Evolutionary conservation across 2,888 invertebrate genomes (phyloP), one percentile per base, ranked within the genome.

Genomic region (Prionchulus punctatus): DNA sequence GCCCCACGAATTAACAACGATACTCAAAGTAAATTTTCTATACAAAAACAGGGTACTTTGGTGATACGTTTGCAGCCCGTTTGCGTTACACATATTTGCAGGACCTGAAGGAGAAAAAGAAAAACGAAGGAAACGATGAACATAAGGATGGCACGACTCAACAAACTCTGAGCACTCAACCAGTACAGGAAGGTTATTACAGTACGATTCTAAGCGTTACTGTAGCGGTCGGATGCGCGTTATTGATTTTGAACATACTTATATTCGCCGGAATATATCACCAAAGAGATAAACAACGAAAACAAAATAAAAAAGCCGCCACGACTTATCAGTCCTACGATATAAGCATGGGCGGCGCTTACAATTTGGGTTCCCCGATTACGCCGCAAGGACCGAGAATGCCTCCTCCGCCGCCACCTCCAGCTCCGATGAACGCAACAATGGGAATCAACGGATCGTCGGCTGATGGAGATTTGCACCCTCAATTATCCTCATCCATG

Each of bases 201-300:
- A 62, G 59, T 30, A 60, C 61, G 2, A 58, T 58, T 30, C 59
- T 66, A 4, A 60, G 61, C 15, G 48, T 67, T n/a, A 64, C 63
- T 1, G 62, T 67, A 25, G 60, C 62, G n/a, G 59, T 68, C 31
- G 68, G 68, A 18, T 62, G 62, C 42, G 63, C 61, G 1, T 60
- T 70, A 25, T 60, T 69, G 1, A 58, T 67, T 15, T 59, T 70
- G 45, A 70, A 70, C 54, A 59, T 67, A 25, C 67, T 67, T 51
- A 59, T 67, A 4, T 62, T 63, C 27, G 58, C 65, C 28, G 66
- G 63, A 12, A 60, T 69, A 42, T 63, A 62, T 49, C 60, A 65
- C 56, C 57, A 68, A 65, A 63, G 67, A 49, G 60, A 62, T 48
- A 62, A 63, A 43, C 62, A 63, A 43, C 55, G 58, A 28, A 66